Evolutionary conservation across 2,113 vertebrate species (phyloP).

Genomic region (Leucopternis melanops): DNA sequence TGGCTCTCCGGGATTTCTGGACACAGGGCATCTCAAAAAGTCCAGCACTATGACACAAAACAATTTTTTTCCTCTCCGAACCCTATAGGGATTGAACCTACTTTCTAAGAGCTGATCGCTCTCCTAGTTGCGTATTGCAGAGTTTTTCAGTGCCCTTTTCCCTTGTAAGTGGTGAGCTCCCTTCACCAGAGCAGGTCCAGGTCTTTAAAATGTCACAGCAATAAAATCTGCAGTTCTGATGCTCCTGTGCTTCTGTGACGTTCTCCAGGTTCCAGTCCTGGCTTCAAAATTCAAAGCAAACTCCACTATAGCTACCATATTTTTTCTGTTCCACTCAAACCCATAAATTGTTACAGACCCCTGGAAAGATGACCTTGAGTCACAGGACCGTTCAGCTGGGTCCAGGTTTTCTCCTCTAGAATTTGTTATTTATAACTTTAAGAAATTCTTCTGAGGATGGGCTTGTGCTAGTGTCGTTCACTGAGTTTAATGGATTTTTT

Average conservation of each 20-base stretch:
- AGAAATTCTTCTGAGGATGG: neutral
- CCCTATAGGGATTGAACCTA: neutral
- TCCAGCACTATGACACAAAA: neutral
- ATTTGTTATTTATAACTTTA: neutral
- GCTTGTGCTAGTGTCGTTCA: neutral
- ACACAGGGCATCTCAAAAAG: neutral
- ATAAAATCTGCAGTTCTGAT: neutral
- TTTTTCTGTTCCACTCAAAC: neutral
- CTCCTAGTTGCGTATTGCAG: neutral
- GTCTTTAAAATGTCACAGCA: neutral
- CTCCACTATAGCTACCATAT: neutral
- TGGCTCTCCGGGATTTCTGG: neutral
- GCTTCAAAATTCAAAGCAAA: slow-evolving; percentile 1
- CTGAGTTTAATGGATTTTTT: neutral
- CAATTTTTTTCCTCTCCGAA: neutral
- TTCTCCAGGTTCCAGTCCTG: neutral
- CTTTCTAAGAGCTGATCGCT: neutral
- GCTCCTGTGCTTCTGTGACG: neutral
- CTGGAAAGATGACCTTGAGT: neutral
- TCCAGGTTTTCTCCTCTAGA: neutral
- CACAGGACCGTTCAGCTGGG: neutral
- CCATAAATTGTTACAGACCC: neutral
- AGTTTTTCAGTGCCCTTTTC: neutral
- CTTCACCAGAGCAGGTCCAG: neutral
- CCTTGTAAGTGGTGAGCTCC: neutral